Conservation (phyloP, 2,888 invertebrate species). For the Elegia similella region DNA sequence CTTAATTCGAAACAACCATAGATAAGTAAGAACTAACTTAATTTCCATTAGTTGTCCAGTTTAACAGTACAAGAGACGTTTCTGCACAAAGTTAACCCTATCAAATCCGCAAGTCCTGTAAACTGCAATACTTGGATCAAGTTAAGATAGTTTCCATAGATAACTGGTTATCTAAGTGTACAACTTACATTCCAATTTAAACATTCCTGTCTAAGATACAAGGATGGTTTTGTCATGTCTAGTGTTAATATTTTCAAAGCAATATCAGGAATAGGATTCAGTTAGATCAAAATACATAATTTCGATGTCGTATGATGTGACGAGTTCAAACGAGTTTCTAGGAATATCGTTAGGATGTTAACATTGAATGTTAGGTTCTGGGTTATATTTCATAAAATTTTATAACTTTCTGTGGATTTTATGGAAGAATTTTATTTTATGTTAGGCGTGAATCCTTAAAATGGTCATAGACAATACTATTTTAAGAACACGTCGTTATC, state of each 20-base stretch:
- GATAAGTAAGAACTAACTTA: conserved; percentile 5
- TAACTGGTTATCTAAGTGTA: not conserved
- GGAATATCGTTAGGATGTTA: not conserved
- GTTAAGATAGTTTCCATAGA: conserved; percentile 7
- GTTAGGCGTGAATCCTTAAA: no score
- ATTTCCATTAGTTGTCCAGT: conserved; percentile 3
- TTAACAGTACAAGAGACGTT: conserved; percentile 7
- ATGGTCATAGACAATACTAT: no score
- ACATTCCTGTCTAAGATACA: not conserved
- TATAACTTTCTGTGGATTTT: no score
- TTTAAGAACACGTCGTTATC: no score
- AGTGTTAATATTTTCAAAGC: not conserved
- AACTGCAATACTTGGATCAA: conserved; percentile 4
- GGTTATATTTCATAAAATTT: no score
- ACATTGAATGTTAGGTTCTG: no score
- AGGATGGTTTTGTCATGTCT: not conserved
- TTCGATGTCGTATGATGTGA: not conserved
- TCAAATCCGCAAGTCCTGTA: conserved; percentile 9
- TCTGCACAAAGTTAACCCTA: conserved; percentile 10
- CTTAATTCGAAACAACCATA: not conserved
- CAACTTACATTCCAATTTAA: not conserved
- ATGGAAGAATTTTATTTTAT: no score
- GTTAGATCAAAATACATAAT: not conserved
- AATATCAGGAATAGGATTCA: not conserved
- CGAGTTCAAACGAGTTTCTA: not conserved